A percentile compares a stretch with the other conserved stretches of the same genome.
phyloP scores from a whole-genome alignment of 1,140 invertebrate species.

The Lepidurus couesii region DNA sequence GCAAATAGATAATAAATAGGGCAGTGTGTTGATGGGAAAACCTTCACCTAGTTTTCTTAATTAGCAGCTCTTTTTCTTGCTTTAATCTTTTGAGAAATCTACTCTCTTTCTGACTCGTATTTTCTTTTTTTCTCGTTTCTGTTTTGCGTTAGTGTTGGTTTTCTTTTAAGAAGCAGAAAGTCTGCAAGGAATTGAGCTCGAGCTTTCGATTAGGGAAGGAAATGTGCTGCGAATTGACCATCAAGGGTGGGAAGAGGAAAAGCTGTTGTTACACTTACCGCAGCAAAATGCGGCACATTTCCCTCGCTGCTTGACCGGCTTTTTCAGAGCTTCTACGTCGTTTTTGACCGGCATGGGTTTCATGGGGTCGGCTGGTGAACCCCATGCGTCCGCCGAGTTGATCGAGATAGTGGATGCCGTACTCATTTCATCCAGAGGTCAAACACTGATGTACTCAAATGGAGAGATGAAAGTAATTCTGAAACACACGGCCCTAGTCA shows the following conservation, averaged over 20 bases:
- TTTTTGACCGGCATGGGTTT: not conserved
- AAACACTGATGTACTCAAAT: not conserved
- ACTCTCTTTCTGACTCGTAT: not conserved
- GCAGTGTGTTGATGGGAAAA: not conserved
- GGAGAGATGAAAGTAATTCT: not conserved
- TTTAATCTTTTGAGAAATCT: not conserved
- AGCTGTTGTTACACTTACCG: constrained; percentile 1
- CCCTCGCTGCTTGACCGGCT: not conserved
- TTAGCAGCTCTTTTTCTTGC: not conserved
- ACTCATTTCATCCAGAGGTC: constrained; percentile 1
- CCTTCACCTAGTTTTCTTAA: not conserved
- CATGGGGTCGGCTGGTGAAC: not conserved
- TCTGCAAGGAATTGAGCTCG: not conserved
- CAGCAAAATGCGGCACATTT: constrained; percentile 19
- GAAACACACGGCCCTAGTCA: not conserved
- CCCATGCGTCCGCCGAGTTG: not conserved
- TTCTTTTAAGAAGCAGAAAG: not conserved
- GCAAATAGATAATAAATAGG: not conserved
- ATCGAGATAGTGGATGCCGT: not conserved
- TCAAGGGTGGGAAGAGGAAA: not conserved
- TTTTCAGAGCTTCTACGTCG: not conserved
- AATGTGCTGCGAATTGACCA: not conserved
- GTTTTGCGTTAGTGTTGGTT: not conserved
- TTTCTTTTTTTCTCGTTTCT: not conserved
- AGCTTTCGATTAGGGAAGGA: not conserved